Evolutionary conservation across 2,113 vertebrate genomes (phyloP).

Genomic region (Podarcis raffonei): DNA sequence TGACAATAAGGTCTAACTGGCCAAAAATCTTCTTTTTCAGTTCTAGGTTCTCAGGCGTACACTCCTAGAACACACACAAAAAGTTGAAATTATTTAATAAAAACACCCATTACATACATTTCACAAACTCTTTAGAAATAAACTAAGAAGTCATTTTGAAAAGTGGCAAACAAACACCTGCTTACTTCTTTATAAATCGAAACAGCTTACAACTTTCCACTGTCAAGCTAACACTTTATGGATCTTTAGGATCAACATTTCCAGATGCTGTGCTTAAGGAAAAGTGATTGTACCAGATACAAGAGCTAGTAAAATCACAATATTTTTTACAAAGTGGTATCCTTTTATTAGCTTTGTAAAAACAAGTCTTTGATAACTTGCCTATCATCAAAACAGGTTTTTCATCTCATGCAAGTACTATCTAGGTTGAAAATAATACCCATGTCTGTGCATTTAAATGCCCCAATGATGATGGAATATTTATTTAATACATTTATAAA

Average conservation of each 20-base stretch:
- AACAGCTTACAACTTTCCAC: background rate
- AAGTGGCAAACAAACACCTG: background rate
- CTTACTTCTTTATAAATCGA: background rate
- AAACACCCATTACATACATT: conserved; percentile 18
- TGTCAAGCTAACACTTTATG: background rate
- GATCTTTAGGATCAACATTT: background rate
- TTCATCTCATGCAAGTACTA: background rate
- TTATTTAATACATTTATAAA: too few relatives aligned
- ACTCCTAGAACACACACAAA: conserved; percentile 84
- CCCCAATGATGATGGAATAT: background rate
- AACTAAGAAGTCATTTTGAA: background rate
- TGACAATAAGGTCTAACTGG: conserved; percentile 82
- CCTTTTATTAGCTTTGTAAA: background rate
- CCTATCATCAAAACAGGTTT: background rate
- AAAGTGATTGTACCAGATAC: background rate
- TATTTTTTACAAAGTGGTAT: background rate
- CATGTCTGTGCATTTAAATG: background rate
- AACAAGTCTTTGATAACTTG: too few relatives aligned
- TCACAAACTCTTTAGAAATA: background rate
- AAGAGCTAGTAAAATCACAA: background rate
- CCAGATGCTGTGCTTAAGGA: background rate
- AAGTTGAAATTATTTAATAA: background rate
- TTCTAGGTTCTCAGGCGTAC: conserved; percentile 89
- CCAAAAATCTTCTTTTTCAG: conserved; percentile 89
- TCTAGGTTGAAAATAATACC: background rate